Percentiles rank a stretch among this genome's conserved stretches.
phyloP scores from a whole-genome alignment of 2,113 vertebrate genomes.

The Ariopsis seemanni region DNA sequence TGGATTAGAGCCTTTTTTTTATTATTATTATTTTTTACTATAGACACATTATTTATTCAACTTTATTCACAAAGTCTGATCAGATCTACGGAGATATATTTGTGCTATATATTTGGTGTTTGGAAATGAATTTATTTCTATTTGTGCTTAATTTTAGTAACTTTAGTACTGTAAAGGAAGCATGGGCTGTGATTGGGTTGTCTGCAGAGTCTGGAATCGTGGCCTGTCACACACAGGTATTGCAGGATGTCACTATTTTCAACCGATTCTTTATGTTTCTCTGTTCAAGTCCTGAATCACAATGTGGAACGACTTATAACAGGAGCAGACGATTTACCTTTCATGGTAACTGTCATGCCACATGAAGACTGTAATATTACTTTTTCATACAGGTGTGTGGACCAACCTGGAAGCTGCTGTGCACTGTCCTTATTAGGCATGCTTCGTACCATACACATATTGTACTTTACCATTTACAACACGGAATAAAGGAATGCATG shows the following conservation, averaged over 20 bases:
- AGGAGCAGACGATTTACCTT: not conserved
- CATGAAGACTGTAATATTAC: not conserved
- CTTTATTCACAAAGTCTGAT: not conserved
- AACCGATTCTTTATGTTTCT: not conserved
- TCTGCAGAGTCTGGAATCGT: not conserved
- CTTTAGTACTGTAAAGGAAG: not conserved
- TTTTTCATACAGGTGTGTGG: not conserved
- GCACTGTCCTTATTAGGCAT: conserved; percentile 38
- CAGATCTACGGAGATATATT: not conserved
- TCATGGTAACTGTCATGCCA: not conserved
- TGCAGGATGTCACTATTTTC: not conserved
- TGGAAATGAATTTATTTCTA: not conserved
- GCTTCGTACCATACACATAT: conserved; percentile 26
- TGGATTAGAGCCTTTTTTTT: not conserved
- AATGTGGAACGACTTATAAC: not conserved
- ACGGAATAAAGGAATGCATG: conserved; percentile 35
- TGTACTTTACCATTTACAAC: conserved; percentile 12
- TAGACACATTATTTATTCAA: not conserved
- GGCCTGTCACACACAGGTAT: not conserved
- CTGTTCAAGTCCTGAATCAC: not conserved
- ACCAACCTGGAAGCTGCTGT: conserved; percentile 38
- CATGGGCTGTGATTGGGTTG: not conserved
- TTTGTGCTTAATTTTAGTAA: not conserved
- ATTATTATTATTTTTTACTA: not conserved
- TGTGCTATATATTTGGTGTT: not conserved